These are phyloP conservation scores for Spea bombifrons DNA, from an alignment of 2,113 vertebrate species.

Conservation along the genomic window DNA sequence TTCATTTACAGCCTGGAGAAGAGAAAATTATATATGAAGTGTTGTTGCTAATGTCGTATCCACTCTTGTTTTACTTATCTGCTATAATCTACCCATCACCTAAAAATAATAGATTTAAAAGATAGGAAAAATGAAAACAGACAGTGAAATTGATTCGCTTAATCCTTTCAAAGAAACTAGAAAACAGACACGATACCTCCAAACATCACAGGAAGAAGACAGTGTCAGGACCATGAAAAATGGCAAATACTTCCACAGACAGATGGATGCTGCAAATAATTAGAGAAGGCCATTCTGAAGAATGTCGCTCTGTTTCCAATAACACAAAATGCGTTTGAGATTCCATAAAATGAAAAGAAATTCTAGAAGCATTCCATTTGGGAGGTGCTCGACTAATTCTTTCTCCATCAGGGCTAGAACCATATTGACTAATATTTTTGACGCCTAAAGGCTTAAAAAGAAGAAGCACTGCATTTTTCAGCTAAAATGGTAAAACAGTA, in stretches of 20 bases:
- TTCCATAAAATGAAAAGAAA: constrained; percentile 24
- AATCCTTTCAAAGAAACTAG: constrained; percentile 30
- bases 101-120: background rate
- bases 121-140: background rate
- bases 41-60: no score
- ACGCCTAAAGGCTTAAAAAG: background rate
- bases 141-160: constrained; percentile 22
- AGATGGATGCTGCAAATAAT: constrained; percentile 46
- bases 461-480: background rate
- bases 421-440: background rate
- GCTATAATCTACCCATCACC: no score
- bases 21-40: no score
- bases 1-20: no score
- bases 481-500: background rate
- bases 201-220: constrained; percentile 34
- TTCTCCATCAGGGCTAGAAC: background rate
- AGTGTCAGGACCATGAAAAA: constrained; percentile 38
- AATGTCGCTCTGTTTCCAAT: constrained; percentile 45
- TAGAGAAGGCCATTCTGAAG: constrained; percentile 38
- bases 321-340: constrained; percentile 31
- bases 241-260: constrained; percentile 33
- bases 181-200: constrained; percentile 32
- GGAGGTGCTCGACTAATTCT: background rate
- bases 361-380: constrained; percentile 9
- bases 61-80: no score